Conservation (phyloP, 92 coral and sea anemone species). For the Virgularia gustaviana region DNA sequence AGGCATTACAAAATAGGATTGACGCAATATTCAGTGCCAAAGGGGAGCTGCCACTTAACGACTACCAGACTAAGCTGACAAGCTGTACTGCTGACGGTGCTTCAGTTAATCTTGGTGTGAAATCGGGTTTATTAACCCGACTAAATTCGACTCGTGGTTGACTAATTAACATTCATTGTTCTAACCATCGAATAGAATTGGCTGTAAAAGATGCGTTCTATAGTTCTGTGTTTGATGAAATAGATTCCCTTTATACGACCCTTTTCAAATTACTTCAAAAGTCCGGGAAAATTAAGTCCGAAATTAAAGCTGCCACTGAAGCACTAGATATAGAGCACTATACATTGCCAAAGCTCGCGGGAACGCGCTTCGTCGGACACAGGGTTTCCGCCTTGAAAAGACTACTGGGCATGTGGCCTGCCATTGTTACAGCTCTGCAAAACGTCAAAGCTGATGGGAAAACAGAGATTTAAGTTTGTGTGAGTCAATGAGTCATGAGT, state of each 20-base stretch:
- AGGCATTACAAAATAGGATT: not conserved
- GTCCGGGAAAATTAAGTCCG: conserved; percentile 15
- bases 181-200: conserved; percentile 25
- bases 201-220: conserved; percentile 36
- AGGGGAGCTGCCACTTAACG: not conserved
- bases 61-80: conserved; percentile 7
- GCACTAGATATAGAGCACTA: conserved; percentile 25
- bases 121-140: conserved; percentile 22
- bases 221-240: conserved; percentile 10
- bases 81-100: conserved; percentile 24
- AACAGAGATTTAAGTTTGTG: no score
- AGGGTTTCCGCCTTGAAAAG: not conserved
- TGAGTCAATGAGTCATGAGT: no score
- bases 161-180: conserved; percentile 26
- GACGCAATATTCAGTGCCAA: not conserved
- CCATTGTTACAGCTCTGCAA: conserved; percentile 18
- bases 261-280: conserved; percentile 7
- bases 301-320: conserved; percentile 14
- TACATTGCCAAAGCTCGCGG: conserved; percentile 7
- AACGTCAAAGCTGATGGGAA: conserved; percentile 7
- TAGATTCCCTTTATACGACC: conserved; percentile 8
- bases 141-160: conserved; percentile 18
- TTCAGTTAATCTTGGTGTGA: conserved; percentile 12
- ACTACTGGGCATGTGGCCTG: conserved; percentile 25
- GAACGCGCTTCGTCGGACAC: conserved; percentile 4